phyloP scores from a whole-genome alignment of 2,888 invertebrate genomes.

The Erpobdella octoculata region DNA sequence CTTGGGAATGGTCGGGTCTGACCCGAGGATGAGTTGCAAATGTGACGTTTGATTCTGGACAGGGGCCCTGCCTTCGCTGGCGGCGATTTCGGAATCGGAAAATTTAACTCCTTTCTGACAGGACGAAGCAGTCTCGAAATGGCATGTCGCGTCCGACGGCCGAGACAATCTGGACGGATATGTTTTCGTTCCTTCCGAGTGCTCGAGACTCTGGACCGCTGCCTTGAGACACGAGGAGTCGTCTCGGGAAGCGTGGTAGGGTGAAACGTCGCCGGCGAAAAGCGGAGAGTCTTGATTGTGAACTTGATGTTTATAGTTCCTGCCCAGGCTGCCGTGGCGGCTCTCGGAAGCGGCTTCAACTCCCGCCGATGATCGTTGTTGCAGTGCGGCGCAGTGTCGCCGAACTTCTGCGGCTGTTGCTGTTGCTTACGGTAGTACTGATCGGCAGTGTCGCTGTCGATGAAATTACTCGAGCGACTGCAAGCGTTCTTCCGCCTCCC shows the following conservation, averaged over 20 bases:
- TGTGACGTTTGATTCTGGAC: background rate
- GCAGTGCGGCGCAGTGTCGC: background rate
- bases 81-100: background rate
- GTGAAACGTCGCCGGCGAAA: background rate
- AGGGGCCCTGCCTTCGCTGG: background rate
- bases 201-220: background rate
- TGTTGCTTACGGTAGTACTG: conserved; percentile 14
- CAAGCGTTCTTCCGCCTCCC: conserved; percentile 38
- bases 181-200: background rate
- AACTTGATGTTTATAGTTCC: too few species aligned
- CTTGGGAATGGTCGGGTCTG: background rate
- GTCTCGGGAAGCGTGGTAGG: background rate
- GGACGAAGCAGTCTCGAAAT: background rate
- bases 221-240: background rate
- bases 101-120: background rate
- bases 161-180: conserved; percentile 5
- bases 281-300: too few species aligned
- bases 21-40: background rate
- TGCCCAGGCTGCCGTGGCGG: too few species aligned
- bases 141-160: too few species aligned
- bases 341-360: background rate
- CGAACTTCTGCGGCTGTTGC: too few species aligned
- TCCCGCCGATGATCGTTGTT: background rate
- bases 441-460: background rate
- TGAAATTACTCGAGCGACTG: conserved; percentile 2